Evolutionary conservation across 2,797 vertebrate genomes (phyloP).

Genomic region (Falco berigora): DNA sequence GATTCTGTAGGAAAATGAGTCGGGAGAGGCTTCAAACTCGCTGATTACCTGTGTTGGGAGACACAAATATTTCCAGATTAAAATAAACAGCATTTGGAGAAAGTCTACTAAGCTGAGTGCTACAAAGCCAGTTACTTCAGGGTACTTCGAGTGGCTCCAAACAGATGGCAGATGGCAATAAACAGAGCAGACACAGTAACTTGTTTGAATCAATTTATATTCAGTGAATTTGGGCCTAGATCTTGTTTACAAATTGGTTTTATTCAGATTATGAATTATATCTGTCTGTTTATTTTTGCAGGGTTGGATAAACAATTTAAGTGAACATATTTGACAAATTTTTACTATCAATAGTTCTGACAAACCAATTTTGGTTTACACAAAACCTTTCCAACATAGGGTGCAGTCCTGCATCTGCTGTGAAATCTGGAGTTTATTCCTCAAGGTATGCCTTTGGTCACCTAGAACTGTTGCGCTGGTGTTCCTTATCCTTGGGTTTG

Average conservation of each 20-base stretch:
- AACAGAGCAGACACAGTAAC: not conserved
- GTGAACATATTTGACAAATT: not conserved
- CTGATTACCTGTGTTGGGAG: constrained; percentile 90
- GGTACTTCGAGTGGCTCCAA: not conserved
- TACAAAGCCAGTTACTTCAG: not conserved
- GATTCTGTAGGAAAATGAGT: constrained; percentile 91
- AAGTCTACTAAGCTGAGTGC: not conserved
- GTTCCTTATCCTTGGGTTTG: not conserved
- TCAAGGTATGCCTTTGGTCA: not conserved
- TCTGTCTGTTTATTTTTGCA: not conserved
- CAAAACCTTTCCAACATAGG: not conserved
- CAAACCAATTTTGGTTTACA: not conserved
- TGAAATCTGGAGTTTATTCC: not conserved
- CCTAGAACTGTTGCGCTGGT: not conserved
- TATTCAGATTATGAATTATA: not conserved
- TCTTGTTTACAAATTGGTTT: not conserved
- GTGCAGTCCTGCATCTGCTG: not conserved
- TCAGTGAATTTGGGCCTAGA: not conserved
- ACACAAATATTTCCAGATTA: constrained; percentile 69
- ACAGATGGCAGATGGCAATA: not conserved
- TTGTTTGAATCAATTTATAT: not conserved
- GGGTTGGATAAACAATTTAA: not conserved
- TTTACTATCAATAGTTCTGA: not conserved
- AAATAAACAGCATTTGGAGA: constrained; percentile 33
- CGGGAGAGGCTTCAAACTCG: constrained; percentile 95